Percentiles rank a stretch among this genome's conserved stretches.
Evolutionary conservation across 2,113 vertebrate genomes (phyloP).

Genomic region (Rhineura floridana): DNA sequence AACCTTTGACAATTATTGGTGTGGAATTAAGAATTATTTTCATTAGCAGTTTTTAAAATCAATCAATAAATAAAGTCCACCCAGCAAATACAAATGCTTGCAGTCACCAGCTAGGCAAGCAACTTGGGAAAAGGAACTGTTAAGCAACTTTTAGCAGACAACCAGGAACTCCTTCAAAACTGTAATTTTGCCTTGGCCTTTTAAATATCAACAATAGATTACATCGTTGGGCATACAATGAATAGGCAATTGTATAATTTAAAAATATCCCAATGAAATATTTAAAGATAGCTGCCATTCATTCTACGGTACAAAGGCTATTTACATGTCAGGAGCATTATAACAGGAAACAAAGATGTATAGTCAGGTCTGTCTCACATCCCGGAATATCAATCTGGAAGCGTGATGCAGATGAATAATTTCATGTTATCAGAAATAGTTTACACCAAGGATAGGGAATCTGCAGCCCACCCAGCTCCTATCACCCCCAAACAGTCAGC

Average conservation of each 20-base stretch:
- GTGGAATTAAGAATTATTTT: background rate
- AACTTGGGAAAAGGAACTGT: background rate
- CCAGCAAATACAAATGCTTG: background rate
- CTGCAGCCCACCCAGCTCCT: too few relatives aligned
- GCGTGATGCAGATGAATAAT: background rate
- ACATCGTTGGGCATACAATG: background rate
- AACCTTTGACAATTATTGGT: background rate
- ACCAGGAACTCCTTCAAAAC: background rate
- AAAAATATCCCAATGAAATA: background rate
- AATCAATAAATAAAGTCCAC: too few relatives aligned
- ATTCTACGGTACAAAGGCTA: background rate
- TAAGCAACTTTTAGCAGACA: background rate
- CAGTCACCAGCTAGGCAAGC: background rate
- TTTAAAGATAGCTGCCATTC: background rate
- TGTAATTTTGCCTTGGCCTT: background rate
- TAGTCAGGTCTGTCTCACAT: background rate
- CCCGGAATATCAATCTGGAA: background rate
- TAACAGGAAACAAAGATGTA: background rate
- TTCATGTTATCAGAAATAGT: background rate
- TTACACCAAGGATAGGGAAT: too few relatives aligned
- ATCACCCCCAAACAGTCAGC: too few relatives aligned
- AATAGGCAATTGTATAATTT: background rate
- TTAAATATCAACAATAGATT: background rate
- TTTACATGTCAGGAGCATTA: background rate
- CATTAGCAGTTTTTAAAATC: background rate